phyloP scores from a whole-genome alignment of 2,797 vertebrate species.

The Craterocephalus amniculus region DNA sequence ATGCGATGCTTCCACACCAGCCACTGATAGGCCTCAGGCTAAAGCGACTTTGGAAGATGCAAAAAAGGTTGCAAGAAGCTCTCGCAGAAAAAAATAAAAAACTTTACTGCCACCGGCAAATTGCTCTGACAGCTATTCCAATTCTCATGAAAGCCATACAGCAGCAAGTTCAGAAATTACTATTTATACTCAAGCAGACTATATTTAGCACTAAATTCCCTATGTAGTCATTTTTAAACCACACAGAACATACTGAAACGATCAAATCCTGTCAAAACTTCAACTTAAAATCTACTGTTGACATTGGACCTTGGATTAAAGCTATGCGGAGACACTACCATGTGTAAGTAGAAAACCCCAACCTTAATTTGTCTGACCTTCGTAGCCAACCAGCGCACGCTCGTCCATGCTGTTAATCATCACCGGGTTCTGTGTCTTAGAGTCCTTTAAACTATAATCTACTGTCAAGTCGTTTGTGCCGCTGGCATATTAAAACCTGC shows the following conservation, averaged over 20 bases:
- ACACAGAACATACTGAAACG: conserved; percentile 14
- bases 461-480: conserved; percentile 35
- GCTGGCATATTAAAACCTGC: conserved; percentile 36
- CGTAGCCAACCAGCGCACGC: conserved; percentile 46
- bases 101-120: conserved; percentile 27
- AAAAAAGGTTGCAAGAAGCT: conserved; percentile 35
- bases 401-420: conserved; percentile 60
- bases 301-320: conserved; percentile 43
- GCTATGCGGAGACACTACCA: conserved; percentile 5
- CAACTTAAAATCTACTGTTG: conserved; percentile 41
- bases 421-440: conserved; percentile 43
- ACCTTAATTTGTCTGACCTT: conserved; percentile 64
- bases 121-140: conserved; percentile 39
- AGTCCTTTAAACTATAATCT: conserved; percentile 47
- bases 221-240: conserved; percentile 17
- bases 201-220: conserved; percentile 8
- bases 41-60: conserved; percentile 20
- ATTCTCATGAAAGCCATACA: conserved; percentile 39
- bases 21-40: conserved; percentile 45
- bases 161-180: conserved; percentile 27
- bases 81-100: conserved; percentile 33
- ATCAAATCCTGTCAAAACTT: conserved; percentile 29
- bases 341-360: conserved; percentile 42
- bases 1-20: conserved; percentile 46
- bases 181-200: conserved; percentile 6